Evolutionary conservation across 2,113 vertebrate genomes (phyloP), one percentile per base, ranked within the genome.

Genomic region (Tyto alba): DNA sequence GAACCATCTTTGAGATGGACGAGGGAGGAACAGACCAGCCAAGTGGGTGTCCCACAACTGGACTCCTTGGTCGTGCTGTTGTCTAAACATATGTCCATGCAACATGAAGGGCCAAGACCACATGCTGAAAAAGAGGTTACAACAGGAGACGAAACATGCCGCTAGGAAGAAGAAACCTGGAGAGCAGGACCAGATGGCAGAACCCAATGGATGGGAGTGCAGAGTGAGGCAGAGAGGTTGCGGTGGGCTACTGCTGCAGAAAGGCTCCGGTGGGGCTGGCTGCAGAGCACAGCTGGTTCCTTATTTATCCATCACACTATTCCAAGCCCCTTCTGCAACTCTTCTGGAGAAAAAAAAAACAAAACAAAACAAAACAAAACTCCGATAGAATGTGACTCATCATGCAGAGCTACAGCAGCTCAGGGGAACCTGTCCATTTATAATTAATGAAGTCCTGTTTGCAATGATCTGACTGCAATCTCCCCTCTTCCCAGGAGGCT

Each of bases 361-460:
- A 27, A 34, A 16, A 1, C 3, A 43, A 40, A 45, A 45, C 43
- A 45, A 45, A 45, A 45, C 43, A 47, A 21, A 21, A 47, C 57
- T 64, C 48, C 72, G 41, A 77, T 93, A 75, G 34, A 68, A 82
- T 79, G 62, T 27, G 74, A 85, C 52, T 89, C 77, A 72, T 89
- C 77, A 72, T 17, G 34, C 85, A 85, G 82, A 90, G n/a, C 67
- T 68, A 56, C 74, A 66, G 85, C 90, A 96, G 57, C 81, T 90
- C 82, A 71, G 64, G 52, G 73, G 56, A 89, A 38, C 52, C 43
- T 89, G 76, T 68, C 69, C 40, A 32, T 79, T 82, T 91, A 41
- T 89, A 94, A 95, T 93, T 93, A 79, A 91, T 91, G 57, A 95
- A 94, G 71, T 90, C 64, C 43, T 89, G 36, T 45, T 93, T 88